phyloP scores from a whole-genome alignment of 2,113 vertebrate genomes.

The Corythaeola cristata region DNA sequence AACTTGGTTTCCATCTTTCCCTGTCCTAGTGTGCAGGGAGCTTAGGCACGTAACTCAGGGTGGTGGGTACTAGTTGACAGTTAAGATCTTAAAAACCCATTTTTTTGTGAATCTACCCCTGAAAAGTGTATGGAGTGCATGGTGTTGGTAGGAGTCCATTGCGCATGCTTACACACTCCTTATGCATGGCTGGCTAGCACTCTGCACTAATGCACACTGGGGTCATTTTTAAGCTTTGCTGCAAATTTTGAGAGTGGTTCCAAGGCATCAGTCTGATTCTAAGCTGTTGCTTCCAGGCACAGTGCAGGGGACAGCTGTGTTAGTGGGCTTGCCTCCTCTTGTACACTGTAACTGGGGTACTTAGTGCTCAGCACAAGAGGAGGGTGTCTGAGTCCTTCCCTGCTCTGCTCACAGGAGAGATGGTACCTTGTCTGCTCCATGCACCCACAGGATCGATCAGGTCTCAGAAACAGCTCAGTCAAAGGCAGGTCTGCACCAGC shows the following conservation, averaged over 20 bases:
- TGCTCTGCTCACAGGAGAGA: not conserved
- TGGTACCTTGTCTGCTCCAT: not conserved
- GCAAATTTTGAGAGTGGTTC: not conserved
- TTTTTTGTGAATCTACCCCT: not conserved
- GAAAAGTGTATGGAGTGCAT: accelerated
- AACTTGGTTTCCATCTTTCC: not conserved
- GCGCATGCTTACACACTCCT: accelerated
- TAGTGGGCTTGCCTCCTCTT: not conserved
- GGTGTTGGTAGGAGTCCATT: not conserved
- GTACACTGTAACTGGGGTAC: not conserved
- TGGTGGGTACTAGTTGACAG: not conserved
- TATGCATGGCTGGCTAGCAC: not conserved
- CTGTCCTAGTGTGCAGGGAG: not conserved
- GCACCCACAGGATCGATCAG: accelerated
- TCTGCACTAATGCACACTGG: accelerated
- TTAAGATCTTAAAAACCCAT: not conserved
- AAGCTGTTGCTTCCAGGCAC: accelerated
- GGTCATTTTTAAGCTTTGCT: not conserved
- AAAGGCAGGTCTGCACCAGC: not conserved
- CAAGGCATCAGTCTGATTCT: not conserved
- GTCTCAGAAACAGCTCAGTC: not conserved
- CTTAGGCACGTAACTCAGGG: not conserved
- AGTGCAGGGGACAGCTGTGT: not conserved
- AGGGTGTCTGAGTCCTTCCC: not conserved
- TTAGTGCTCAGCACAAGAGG: not conserved